phyloP scores from a whole-genome alignment of 2,797 vertebrate genomes.

The Alosa sapidissima region DNA sequence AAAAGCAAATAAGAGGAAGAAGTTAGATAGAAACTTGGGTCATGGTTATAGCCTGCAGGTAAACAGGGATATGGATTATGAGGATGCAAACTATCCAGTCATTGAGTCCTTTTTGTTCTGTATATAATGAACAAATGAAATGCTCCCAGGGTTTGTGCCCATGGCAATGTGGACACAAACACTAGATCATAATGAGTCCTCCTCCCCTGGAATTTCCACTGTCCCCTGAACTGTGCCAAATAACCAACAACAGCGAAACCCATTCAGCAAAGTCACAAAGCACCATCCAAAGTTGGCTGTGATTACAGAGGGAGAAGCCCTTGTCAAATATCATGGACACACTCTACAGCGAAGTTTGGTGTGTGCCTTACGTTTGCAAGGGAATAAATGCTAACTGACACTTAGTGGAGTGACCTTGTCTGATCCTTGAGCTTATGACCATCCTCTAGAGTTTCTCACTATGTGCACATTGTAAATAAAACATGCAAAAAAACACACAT shows the following conservation, averaged over 20 bases:
- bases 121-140: conserved; percentile 8
- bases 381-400: background rate
- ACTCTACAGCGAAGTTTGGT: background rate
- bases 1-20: background rate
- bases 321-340: background rate
- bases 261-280: conserved; percentile 10
- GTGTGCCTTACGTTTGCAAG: background rate
- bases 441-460: conserved; percentile 9
- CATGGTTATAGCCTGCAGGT: background rate
- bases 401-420: background rate
- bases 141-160: background rate
- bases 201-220: conserved; percentile 35
- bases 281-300: background rate
- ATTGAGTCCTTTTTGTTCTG: conserved; percentile 30
- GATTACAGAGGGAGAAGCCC: background rate
- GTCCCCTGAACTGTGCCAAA: conserved; percentile 19
- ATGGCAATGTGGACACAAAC: conserved; percentile 18
- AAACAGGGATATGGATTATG: background rate
- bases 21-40: background rate
- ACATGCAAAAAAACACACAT: background rate
- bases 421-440: background rate
- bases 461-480: background rate
- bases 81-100: background rate
- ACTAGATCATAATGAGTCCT: background rate
- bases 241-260: conserved; percentile 27